phyloP scores from a whole-genome alignment of 1,140 invertebrate genomes.

The Ceratosolen fusciceps region DNA sequence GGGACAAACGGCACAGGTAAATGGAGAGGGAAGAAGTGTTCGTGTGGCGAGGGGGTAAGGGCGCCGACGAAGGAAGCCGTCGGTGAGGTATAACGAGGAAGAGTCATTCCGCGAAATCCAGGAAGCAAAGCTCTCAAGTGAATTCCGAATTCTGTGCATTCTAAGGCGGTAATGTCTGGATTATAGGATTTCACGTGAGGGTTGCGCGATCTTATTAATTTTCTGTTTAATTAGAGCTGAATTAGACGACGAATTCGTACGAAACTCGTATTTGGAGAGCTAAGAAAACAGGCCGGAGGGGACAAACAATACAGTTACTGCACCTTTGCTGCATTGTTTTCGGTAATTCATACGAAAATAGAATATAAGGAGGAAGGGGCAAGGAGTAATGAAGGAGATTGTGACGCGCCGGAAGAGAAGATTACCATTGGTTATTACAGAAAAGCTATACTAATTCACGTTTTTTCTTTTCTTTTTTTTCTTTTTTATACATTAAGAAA shows the following conservation, averaged over 20 bases:
- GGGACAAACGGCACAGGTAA: too few species aligned
- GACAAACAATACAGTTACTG: neutral
- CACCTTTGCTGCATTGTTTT: neutral
- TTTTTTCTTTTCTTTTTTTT: too few species aligned
- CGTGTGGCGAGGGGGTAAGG: neutral
- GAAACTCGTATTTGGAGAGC: neutral
- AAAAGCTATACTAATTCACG: too few species aligned
- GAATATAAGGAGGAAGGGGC: too few species aligned
- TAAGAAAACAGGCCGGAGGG: slow-evolving; percentile 5
- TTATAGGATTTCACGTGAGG: slow-evolving; percentile 2
- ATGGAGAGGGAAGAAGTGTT: too few species aligned
- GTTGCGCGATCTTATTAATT: slow-evolving; percentile 64
- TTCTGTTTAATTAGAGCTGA: slow-evolving; percentile 66
- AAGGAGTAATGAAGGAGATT: too few species aligned
- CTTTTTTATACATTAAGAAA: too few species aligned
- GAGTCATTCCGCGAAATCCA: neutral
- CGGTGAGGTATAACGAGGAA: too few species aligned
- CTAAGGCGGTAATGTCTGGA: neutral
- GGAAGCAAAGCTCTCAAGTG: neutral
- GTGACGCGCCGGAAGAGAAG: too few species aligned
- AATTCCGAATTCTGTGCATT: neutral
- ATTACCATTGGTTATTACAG: too few species aligned
- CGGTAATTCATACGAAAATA: neutral
- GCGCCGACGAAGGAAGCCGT: neutral
- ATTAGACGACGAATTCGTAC: slow-evolving; percentile 61